Base-by-base conservation (phyloP, 2,113 vertebrate genomes). In the Rhabdornis inornatus region DNA sequence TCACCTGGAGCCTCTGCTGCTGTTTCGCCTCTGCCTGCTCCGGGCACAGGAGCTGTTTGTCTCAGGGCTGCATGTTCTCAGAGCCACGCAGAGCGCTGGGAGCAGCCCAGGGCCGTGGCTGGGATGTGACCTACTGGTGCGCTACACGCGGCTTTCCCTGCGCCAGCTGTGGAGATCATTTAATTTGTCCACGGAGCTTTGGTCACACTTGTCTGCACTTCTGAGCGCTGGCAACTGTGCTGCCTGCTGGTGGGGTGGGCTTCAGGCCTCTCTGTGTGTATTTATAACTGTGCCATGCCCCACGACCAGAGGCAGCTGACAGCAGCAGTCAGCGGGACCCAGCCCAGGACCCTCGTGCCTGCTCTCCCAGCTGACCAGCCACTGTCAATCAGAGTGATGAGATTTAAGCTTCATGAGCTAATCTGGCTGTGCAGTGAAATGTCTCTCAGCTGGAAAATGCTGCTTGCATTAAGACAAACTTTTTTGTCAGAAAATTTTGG, bases 31-130 rank as follows among this genome's bases (percentile, higher is more conserved):
- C 61, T 74, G 35, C 31, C 72, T 71, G 13, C 52, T 83, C 15
- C 0, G 1, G 66, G 30, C 19, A 71, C 15, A 12, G 40, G 47
- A 3, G 15, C 30, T n/a, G 20, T 40, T 77, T 35, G 21, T 70
- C 10, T 5, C 28, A 6, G 22, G 40, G 56, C 44, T 56, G 42
- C 0, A 1, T 2, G 4, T 20, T 78, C 66, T 39, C 17, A 0
- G 21, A 72, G 50, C 31, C 53, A 31, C 0, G 0, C 18, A 1
- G 15, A 66, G 45, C 0, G 0, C n/a, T 6, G 24, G 42, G n/a
- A 81, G 65, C 25, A 60, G 55, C 42, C 10, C 6, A 2, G 44
- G 35, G 59, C 28, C 0, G 0, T 13, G n/a, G 23, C n/a, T 35
- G 57, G 25, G 39, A 39, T 28, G 42, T 13, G 14, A 39, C 21